These are phyloP conservation scores for Chaetops frenatus DNA, from an alignment of 2,113 vertebrate genomes.

Conservation along the genomic window DNA sequence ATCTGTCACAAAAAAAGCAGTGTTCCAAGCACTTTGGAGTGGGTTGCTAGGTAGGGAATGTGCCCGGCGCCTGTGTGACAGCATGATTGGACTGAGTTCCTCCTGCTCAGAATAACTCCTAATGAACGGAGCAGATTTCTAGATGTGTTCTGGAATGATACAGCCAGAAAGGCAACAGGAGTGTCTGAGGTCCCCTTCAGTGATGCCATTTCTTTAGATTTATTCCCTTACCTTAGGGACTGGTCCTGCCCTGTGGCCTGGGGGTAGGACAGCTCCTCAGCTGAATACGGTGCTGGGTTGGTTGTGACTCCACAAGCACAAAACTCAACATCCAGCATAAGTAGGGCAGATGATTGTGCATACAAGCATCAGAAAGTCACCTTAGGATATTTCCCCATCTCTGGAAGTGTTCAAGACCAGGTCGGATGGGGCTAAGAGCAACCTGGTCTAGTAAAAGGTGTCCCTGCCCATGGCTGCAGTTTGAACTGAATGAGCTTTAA, in stretches of 20 bases:
- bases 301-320: not conserved
- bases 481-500: not conserved
- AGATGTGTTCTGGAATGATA: not conserved
- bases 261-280: not conserved
- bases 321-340: no score
- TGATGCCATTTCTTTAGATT: accelerated
- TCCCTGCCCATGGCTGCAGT: not conserved
- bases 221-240: not conserved
- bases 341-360: no score
- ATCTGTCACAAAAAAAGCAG: not conserved
- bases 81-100: not conserved
- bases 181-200: not conserved
- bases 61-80: not conserved
- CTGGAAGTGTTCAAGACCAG: not conserved
- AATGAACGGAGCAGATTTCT: not conserved
- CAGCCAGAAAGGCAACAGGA: not conserved
- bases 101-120: not conserved
- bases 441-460: not conserved
- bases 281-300: not conserved
- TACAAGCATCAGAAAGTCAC: no score
- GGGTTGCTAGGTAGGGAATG: slow-evolving; percentile 12
- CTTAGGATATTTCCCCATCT: no score
- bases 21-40: not conserved
- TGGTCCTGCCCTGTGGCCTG: not conserved
- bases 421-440: not conserved